Evolutionary conservation across 2,888 invertebrate species (phyloP).

Genomic region (Dolichomitus sp.): DNA sequence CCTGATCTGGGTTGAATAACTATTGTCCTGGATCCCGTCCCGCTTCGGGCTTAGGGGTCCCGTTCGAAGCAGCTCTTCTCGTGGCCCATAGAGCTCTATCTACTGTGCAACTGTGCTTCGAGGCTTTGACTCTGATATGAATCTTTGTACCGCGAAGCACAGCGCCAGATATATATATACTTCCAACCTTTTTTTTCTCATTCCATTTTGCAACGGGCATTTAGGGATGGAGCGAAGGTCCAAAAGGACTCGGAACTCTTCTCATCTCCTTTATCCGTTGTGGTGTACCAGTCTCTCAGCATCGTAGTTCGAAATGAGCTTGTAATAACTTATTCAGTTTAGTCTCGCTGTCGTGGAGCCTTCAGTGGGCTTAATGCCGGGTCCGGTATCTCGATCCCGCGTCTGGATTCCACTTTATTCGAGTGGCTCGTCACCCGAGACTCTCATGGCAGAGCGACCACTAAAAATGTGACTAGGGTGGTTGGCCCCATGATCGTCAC

Average conservation of each 20-base stretch:
- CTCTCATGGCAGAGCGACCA: neutral
- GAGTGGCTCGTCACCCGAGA: slow-evolving; percentile 26
- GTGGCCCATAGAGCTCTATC: slow-evolving; percentile 65
- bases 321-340: slow-evolving; percentile 84
- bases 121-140: slow-evolving; percentile 81
- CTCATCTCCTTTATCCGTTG: slow-evolving; percentile 40
- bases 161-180: slow-evolving; percentile 59
- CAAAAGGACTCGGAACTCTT: slow-evolving; percentile 35
- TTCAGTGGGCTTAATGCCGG: slow-evolving; percentile 40
- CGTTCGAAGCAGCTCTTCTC: slow-evolving; percentile 78
- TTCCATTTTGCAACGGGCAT: slow-evolving; percentile 41
- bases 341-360: slow-evolving; percentile 74
- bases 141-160: slow-evolving; percentile 78
- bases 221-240: slow-evolving; percentile 42
- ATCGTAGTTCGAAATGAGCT: slow-evolving; percentile 70
- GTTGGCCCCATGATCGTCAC: too few relatives aligned
- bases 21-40: slow-evolving; percentile 78
- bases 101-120: slow-evolving; percentile 65
- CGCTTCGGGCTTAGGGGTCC: slow-evolving; percentile 83
- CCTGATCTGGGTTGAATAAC: slow-evolving; percentile 48
- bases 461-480: neutral
- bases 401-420: slow-evolving; percentile 22
- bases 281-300: slow-evolving; percentile 50
- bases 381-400: slow-evolving; percentile 38
- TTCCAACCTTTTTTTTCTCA: slow-evolving; percentile 48